Conservation (phyloP, 2,113 vertebrate species). For the Microtus ochrogaster region DNA sequence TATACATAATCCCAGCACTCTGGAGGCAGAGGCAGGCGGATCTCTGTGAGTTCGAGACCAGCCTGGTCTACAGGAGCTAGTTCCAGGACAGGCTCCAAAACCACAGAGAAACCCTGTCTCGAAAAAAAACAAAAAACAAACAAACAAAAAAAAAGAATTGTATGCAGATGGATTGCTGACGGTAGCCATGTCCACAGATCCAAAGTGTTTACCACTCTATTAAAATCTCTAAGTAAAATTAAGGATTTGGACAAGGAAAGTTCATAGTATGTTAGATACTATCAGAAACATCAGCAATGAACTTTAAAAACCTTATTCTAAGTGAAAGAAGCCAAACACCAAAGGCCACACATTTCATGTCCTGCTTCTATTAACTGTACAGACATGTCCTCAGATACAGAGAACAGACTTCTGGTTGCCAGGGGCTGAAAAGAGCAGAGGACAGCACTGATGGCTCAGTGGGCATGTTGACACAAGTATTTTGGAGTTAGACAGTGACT, state of each 20-base stretch:
- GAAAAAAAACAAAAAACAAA: no score
- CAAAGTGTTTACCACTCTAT: background rate
- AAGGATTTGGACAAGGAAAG: conserved; percentile 25
- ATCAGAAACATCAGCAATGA: background rate
- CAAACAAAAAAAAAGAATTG: no score
- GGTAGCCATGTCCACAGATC: background rate
- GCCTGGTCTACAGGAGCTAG: no score
- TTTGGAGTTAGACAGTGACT: background rate
- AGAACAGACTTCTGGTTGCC: background rate
- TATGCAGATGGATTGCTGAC: background rate
- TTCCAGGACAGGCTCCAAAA: no score
- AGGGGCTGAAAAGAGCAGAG: no score
- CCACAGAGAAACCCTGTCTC: no score
- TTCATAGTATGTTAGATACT: background rate
- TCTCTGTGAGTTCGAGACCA: no score
- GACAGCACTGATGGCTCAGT: background rate
- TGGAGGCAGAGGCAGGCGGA: no score
- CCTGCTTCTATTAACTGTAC: background rate
- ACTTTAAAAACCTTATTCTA: background rate
- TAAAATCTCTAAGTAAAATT: conserved; percentile 60
- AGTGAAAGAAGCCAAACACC: background rate
- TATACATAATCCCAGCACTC: no score
- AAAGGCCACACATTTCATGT: background rate
- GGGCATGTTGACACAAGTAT: background rate
- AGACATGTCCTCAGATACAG: background rate